Evolutionary conservation across 1,140 invertebrate genomes (phyloP).

Genomic region (Ganaspis sp.): DNA sequence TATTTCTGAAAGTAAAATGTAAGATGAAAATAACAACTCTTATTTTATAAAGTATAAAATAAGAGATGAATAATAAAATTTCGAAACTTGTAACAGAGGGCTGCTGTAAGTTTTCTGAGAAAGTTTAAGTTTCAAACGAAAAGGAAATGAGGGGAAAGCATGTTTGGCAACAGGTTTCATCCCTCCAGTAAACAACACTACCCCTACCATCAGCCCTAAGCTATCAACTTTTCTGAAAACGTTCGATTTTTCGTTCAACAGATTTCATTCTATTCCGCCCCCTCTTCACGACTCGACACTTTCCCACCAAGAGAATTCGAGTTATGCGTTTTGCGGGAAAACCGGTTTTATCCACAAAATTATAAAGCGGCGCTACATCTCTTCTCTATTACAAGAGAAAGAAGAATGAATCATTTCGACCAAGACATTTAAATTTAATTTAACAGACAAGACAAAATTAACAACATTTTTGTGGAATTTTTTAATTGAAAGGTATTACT

Average conservation of each 20-base stretch:
- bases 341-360: conserved; percentile 65
- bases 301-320: conserved; percentile 35
- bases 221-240: conserved; percentile 68
- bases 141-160: conserved; percentile 38
- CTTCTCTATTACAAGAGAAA: conserved; percentile 23
- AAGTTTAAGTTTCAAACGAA: neutral
- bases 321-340: conserved; percentile 66
- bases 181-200: conserved; percentile 53
- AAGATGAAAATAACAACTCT: conserved; percentile 38
- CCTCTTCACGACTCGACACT: conserved; percentile 24
- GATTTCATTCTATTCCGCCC: neutral
- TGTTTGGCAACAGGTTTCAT: conserved; percentile 71
- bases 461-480: no score
- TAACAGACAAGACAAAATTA: no score
- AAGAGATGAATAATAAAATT: neutral
- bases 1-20: conserved; percentile 51
- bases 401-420: conserved; percentile 11
- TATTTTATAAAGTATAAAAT: conserved; percentile 30
- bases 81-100: neutral
- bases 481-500: no score
- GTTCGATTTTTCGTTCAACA: conserved; percentile 54
- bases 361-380: conserved; percentile 47
- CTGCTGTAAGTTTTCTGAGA: neutral
- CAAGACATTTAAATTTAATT: conserved; percentile 10
- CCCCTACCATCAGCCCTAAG: conserved; percentile 40